Percentiles rank a stretch among this genome's conserved stretches.
These are phyloP conservation scores for Orcinus orca DNA, from an alignment of 2,113 vertebrate species.

Conservation along the genomic window DNA sequence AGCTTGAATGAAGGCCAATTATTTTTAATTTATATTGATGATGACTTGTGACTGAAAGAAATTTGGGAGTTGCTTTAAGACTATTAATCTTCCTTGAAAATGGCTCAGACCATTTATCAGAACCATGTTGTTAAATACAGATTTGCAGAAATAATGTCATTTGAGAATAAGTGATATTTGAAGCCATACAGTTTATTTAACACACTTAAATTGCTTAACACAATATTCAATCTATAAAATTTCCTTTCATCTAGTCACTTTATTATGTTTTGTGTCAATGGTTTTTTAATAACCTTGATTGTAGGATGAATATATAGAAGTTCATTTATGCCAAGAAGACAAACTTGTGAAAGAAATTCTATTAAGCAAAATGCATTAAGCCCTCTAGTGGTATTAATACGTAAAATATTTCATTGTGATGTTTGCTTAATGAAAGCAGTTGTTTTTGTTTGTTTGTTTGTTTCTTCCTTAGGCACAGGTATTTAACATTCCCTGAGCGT, in stretches of 20 bases:
- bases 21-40: neutral
- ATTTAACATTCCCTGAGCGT: constrained; percentile 30
- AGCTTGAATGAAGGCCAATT: neutral
- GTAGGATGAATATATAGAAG: neutral
- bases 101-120: neutral
- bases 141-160: neutral
- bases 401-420: neutral
- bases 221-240: neutral
- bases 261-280: neutral
- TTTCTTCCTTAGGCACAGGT: neutral
- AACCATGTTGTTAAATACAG: neutral
- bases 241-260: neutral
- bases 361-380: constrained; percentile 13
- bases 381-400: constrained; percentile 54
- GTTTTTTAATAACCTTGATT: neutral
- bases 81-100: neutral
- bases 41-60: neutral
- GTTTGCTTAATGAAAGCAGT: neutral
- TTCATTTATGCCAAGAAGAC: neutral
- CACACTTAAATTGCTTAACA: neutral
- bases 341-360: neutral
- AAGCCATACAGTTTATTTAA: neutral
- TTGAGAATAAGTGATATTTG: neutral
- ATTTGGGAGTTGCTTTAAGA: neutral
- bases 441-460: neutral